Evolutionary conservation across 2,113 vertebrate genomes (phyloP), one percentile per base, ranked within the genome.

Genomic region (Cynoglossus semilaevis): DNA sequence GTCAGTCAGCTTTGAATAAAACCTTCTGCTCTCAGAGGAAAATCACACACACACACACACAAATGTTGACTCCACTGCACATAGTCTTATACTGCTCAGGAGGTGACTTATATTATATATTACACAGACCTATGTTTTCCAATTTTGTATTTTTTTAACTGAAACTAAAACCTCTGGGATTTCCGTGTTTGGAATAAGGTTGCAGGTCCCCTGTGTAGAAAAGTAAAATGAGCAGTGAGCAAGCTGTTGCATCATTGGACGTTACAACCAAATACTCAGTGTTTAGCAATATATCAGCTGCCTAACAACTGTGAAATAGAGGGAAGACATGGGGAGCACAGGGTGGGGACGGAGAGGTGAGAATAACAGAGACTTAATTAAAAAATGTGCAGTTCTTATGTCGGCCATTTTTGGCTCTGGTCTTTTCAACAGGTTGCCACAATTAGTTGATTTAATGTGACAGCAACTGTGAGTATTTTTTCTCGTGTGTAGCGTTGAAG

Each of bases 171-270:
- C n/a, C n/a, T n/a, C n/a, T n/a, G n/a, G n/a, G n/a, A n/a, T n/a
- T n/a, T n/a, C n/a, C n/a, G n/a, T n/a, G n/a, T n/a, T n/a, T n/a
- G n/a, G n/a, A n/a, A n/a, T n/a, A n/a, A n/a, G n/a, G n/a, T n/a
- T n/a, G n/a, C 22, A 29, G 22, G 2, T 29, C 22, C 22, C 22
- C 2, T 29, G 22, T 29, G 22, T 50, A 19, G 51, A 60, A 67
- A 84, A 63, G 84, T 83, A 65, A 74, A 81, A 81, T 77, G 63
- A 74, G 61, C 71, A 72, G 59, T 64, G 46, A 47, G 71, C 63
- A 80, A 84, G 74, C 62, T 74, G 56, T 79, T 76, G 74, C 80
- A 60, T 85, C 80, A 82, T 67, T 77, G 68, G 54, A 74, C 80
- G 81, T 65, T 65, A 46, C 15, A 42, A 42, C 51, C 66, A 70